Base-by-base conservation (phyloP, 2,888 invertebrate species). In the Leucophenga montana region DNA sequence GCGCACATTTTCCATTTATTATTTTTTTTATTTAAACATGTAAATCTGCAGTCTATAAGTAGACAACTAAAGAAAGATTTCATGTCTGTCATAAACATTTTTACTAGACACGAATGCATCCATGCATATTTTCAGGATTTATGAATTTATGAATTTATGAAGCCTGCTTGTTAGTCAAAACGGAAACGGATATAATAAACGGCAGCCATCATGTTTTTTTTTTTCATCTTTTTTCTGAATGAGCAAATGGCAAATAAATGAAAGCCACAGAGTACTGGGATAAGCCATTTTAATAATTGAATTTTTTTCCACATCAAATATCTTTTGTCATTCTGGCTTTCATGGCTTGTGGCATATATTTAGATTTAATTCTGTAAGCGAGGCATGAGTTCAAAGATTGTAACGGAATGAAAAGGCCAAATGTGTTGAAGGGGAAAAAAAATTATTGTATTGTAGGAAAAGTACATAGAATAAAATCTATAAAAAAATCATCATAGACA, bases 171-270 rank as follows among this genome's bases (percentile, higher is more conserved):
- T n/a, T n/a, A n/a, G n/a, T n/a, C n/a, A 5, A 39, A 27, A 39
- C 39, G 9, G 9, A 39, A 39, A 11, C 39, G 39, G 11, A 39
- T 39, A 39, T 39, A 39, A 39, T 39, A 39, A 39, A 8, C 39
- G 9, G 39, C 39, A 39, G 39, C 8, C 39, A 39, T 4, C 27
- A 53, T 56, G n/a, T 56, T 56, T 18, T 8, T 54, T 31, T 57
- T 57, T 27, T 22, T 14, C n/a, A n/a, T n/a, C n/a, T 57, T 0
- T 4, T 57, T 27, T 13, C 8, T 53, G 71, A 69, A 71, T 71
- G 61, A 73, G 69, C 71, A 73, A 59, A 56, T 67, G 53, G 46
- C 53, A 20, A 53, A 54, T 64, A 53, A 33, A 54, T 46, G n/a
- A 44, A 64, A 48, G 44, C 6, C 14, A 48, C 13, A 48, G 27